Evolutionary conservation across 2,113 vertebrate genomes (phyloP), one percentile per base, ranked within the genome.

Genomic region (Protomyctophum bolini): DNA sequence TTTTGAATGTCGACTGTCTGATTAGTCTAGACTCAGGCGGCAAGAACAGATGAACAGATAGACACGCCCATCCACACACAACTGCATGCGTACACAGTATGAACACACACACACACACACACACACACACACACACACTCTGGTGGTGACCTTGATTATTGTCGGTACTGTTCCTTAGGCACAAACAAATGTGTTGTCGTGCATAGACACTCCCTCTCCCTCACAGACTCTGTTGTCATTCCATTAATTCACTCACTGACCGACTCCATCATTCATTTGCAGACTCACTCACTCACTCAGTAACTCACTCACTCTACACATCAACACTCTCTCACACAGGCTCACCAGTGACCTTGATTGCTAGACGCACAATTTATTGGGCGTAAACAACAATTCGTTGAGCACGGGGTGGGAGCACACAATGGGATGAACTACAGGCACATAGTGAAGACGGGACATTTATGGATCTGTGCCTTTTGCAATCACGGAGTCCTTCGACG

Each of bases 141-240:
- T 48, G 6, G 15, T 14, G 33, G 33, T 71, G 77, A 85, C 83
- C 83, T 81, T 86, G 80, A 72, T 73, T 72, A 68, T 60, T 62
- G 70, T 82, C 72, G 52, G 57, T 76, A 67, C 61, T 58, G 12
- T 59, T 77, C 81, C 79, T 77, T 51, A 7, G 68, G 83, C 74
- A 72, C 70, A 72, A 84, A 77, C 79, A 72, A 0, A 21, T 77
- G 56, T 75, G 58, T 46, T 56, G 72, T 10, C 66, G 57, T 10
- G 2, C 57, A 29, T 58, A 58, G 7, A 12, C n/a, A n/a, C 10
- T 54, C n/a, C n/a, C 11, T 54, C 12, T 11, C 10, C 52, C 52
- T 54, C 52, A n/a, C 12, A 15, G n/a, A 2, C 14, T 56, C n/a
- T 15, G n/a, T 14, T 56, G 12, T 21, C 55, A 47, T 12, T 46